These are phyloP conservation scores for Hylomyscus alleni DNA, from an alignment of 2,797 vertebrate species.

Conservation along the genomic window DNA sequence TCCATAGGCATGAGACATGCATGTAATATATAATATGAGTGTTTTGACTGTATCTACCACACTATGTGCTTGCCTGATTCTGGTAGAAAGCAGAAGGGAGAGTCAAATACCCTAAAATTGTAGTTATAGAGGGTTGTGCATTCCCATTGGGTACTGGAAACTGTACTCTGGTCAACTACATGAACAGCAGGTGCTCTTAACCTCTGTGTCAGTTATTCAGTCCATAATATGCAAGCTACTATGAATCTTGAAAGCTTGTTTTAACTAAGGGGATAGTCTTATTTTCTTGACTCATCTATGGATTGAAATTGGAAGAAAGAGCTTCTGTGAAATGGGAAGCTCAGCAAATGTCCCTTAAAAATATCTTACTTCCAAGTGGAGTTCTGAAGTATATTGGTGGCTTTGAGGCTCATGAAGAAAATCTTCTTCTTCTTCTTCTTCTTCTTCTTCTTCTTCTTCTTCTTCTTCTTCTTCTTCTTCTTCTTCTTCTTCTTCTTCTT, in stretches of 20 bases:
- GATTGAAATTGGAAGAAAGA: slow-evolving; percentile 42
- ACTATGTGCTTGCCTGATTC: neutral
- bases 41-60: neutral
- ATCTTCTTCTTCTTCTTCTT: neutral
- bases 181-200: neutral
- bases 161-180: neutral
- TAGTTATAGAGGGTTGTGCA: neutral
- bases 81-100: neutral
- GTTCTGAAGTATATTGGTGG: neutral
- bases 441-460: too few relatives aligned
- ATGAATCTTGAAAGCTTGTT: neutral
- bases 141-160: neutral
- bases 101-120: neutral
- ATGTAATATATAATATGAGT: neutral
- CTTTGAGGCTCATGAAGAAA: neutral
- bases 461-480: too few relatives aligned
- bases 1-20: neutral
- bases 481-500: too few relatives aligned
- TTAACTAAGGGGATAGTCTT: neutral
- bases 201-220: neutral
- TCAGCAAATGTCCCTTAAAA: neutral
- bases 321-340: neutral
- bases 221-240: neutral
- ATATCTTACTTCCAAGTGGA: neutral
- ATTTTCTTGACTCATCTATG: neutral